phyloP scores from a whole-genome alignment of 2,797 vertebrate species.

The Betta splendens region DNA sequence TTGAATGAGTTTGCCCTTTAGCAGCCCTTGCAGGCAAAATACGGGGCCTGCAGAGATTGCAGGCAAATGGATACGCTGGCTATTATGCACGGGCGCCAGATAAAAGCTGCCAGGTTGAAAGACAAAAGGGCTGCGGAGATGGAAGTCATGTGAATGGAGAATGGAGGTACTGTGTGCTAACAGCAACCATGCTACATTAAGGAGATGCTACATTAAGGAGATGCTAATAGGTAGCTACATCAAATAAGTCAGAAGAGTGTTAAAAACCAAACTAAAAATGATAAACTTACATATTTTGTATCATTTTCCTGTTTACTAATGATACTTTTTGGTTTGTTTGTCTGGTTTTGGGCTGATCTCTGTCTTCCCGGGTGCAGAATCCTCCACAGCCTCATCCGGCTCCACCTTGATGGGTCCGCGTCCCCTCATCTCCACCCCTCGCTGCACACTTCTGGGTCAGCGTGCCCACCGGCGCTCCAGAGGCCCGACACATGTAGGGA shows the following conservation, averaged over 20 bases:
- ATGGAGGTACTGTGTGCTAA: background rate
- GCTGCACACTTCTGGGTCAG: constrained; percentile 47
- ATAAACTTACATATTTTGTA: too few relatives aligned
- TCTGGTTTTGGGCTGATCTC: too few relatives aligned
- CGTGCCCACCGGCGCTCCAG: constrained; percentile 31
- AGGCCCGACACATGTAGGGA: constrained; percentile 18
- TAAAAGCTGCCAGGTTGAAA: constrained; percentile 51
- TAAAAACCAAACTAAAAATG: too few relatives aligned
- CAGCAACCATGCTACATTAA: too few relatives aligned
- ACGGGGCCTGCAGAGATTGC: constrained; percentile 29
- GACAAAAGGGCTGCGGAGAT: constrained; percentile 49
- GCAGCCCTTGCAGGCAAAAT: constrained; percentile 30
- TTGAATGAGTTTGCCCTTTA: constrained; percentile 3
- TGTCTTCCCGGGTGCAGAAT: too few relatives aligned
- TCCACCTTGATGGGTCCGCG: too few relatives aligned
- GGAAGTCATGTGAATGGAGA: constrained; percentile 31
- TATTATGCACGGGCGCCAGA: constrained; percentile 44
- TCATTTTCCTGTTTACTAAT: too few relatives aligned
- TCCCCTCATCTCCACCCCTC: constrained; percentile 33
- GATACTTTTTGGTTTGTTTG: too few relatives aligned
- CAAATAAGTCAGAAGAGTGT: too few relatives aligned
- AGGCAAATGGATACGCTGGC: constrained; percentile 36
- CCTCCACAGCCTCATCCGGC: too few relatives aligned
- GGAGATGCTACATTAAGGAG: too few relatives aligned
- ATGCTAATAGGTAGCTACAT: too few relatives aligned